Evolutionary conservation across 2,888 invertebrate species (phyloP), one percentile per base, ranked within the genome.

Genomic region (Bruchidius siliquastri): DNA sequence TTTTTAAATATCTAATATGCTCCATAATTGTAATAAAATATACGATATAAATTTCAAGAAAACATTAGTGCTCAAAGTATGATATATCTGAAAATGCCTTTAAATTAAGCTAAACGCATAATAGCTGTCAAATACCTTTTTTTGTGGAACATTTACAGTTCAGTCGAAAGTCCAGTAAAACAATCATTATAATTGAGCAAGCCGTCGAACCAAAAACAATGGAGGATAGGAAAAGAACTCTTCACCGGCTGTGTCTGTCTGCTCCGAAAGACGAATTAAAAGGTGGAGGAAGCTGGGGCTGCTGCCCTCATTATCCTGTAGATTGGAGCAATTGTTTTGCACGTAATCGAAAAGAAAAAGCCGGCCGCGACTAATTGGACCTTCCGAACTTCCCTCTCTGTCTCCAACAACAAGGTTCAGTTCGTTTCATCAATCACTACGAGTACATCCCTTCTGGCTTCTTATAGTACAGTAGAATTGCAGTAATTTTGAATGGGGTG

Each of bases 311-410:
- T 68, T 68, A 68, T 68, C 21, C 22, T 68, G 68, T 21, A 68
- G 68, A 68, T 68, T 68, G 68, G 22, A 68, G 21, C 68, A 68
- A 68, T 68, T 68, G 68, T 68, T 68, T 68, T 68, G 22, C 68
- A 21, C 22, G 68, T 68, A 21, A 68, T 68, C 68, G 22, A 22
- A 68, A 10, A 68, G 68, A 68, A 49, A 49, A 49, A 49, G 49
- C 18, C 13, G 10, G 49, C 49, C 49, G 49, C 49, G 49, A 49
- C 22, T 68, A 68, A 68, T 68, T 68, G 21, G 68, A 68, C 21
- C 68, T 22, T 20, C 21, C 21, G 68, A n/a, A 68, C 68, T 67
- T 68, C 22, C 22, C 22, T 68, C 68, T 68, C 68, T 21, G 4
- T 22, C 21, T 22, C 22, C 20, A 67, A 8, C 49, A 49, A 49